Base-by-base conservation (phyloP, 2,888 invertebrate species). In the Standfussiana lucernea region DNA sequence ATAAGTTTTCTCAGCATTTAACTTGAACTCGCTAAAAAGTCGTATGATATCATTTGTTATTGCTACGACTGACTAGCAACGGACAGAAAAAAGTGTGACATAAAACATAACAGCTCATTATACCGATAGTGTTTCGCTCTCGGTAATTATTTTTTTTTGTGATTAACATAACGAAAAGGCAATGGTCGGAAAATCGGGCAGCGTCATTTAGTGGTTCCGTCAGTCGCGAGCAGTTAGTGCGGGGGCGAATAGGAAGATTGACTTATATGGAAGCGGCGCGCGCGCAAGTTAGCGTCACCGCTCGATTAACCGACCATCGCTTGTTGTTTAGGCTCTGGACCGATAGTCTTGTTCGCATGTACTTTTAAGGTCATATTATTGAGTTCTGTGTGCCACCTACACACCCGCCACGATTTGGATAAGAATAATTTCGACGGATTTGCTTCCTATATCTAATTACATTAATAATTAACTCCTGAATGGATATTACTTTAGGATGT, bases 171-270 rank as follows among this genome's bases (percentile, higher is more conserved):
- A 91, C 82, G 84, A 90, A 93, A 91, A 92, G 92, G 93, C 88
- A 89, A 87, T 86, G 86, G 87, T 92, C 87, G 92, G 92, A 92
- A 93, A 94, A 94, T 92, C 89, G 89, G 89, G 86, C 88, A 84
- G 86, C 88, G 84, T 88, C 81, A 82, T 86, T 90, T 89, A 90
- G 89, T 91, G 89, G 92, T 93, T 94, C 93, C 92, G 93, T 92
- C 92, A 92, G 91, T 90, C 90, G 89, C 83, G 88, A 89, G 77
- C 75, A 77, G 89, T 85, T 81, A 75, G 83, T 90, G 96, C 94
- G 96, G 96, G 96, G 96, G 96, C 96, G 96, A 95, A 90, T 95
- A 95, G 95, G 95, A 95, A 95, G 94, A 93, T 92, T 88, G 90
- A 91, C 96, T 91, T 96, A 95, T 95, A 96, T 91, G 96, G 96